A percentile compares a stretch with the other conserved stretches of the same genome.
These are phyloP conservation scores for Homarus gammarus DNA, from an alignment of 2,888 invertebrate genomes.

Conservation along the genomic window DNA sequence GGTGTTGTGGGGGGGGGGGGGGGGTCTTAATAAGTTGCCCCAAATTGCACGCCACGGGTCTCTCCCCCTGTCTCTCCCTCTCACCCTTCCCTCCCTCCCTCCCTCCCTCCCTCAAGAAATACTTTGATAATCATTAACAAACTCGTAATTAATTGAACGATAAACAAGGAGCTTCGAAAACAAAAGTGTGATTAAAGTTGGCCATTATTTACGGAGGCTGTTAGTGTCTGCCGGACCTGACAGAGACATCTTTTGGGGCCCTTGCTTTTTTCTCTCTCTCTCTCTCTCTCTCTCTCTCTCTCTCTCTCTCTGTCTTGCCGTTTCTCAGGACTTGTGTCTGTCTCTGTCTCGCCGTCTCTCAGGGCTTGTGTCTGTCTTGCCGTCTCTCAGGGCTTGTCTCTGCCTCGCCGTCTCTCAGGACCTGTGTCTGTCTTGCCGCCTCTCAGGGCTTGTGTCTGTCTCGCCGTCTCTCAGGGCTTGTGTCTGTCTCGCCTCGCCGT, in stretches of 20 bases:
- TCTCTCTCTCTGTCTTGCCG: background rate
- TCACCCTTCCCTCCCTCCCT: too few species aligned
- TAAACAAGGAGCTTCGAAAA: conserved; percentile 22
- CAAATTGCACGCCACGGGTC: background rate
- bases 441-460: too few species aligned
- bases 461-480: too few species aligned
- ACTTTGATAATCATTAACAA: conserved; percentile 48
- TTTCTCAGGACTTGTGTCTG: too few species aligned
- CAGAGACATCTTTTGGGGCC: conserved; percentile 1
- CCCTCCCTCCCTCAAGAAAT: conserved; percentile 13
- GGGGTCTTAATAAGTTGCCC: background rate
- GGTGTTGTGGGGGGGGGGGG: background rate
- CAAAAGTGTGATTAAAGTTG: conserved; percentile 37
- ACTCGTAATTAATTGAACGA: conserved; percentile 44
- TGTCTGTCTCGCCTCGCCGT: too few species aligned
- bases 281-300: conserved; percentile 24
- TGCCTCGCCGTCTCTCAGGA: too few species aligned
- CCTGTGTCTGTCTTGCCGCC: too few species aligned
- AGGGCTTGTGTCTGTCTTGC: too few species aligned
- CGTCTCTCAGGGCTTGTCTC: background rate
- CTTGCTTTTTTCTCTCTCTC: conserved; percentile 18
- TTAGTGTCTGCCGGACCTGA: conserved; percentile 17
- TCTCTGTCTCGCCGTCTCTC: conserved; percentile 35
- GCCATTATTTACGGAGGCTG: conserved; percentile 29
- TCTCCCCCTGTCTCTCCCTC: too few species aligned